A percentile compares a stretch with the other conserved stretches of the same genome.
Conservation (phyloP, 2,797 vertebrate species). For the Nyctibius grandis region DNA sequence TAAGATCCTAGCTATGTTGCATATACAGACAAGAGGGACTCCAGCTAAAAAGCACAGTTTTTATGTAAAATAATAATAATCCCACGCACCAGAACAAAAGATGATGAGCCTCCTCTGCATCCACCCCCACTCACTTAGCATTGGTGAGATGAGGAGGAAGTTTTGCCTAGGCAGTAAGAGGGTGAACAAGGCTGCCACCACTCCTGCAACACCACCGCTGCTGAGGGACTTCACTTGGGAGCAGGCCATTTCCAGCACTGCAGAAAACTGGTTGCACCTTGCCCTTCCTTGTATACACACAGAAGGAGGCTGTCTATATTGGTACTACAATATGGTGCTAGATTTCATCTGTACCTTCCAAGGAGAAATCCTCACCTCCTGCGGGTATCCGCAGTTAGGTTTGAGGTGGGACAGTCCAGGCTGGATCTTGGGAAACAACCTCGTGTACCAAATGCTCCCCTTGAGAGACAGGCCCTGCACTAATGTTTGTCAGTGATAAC, state of each 20-base stretch:
- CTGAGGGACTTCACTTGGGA: background rate
- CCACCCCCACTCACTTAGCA: background rate
- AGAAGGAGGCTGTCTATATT: background rate
- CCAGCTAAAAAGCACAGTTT: background rate
- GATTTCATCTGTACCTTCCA: background rate
- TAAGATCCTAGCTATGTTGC: background rate
- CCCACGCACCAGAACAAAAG: background rate
- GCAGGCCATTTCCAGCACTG: accelerated
- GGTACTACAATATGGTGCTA: background rate
- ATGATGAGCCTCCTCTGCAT: background rate
- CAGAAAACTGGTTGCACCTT: background rate
- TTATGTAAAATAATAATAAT: background rate
- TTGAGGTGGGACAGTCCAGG: background rate
- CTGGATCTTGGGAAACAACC: background rate
- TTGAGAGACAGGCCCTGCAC: background rate
- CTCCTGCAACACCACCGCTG: background rate
- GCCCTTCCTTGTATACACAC: background rate
- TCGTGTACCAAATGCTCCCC: background rate
- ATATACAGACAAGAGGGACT: background rate
- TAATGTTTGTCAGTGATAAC: background rate
- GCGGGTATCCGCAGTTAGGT: background rate
- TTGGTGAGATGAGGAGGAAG: background rate
- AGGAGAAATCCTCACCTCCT: background rate
- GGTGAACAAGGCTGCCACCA: background rate
- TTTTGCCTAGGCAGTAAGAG: background rate